Conservation (phyloP, 2,797 vertebrate species). For the Coracias cyanogaster region DNA sequence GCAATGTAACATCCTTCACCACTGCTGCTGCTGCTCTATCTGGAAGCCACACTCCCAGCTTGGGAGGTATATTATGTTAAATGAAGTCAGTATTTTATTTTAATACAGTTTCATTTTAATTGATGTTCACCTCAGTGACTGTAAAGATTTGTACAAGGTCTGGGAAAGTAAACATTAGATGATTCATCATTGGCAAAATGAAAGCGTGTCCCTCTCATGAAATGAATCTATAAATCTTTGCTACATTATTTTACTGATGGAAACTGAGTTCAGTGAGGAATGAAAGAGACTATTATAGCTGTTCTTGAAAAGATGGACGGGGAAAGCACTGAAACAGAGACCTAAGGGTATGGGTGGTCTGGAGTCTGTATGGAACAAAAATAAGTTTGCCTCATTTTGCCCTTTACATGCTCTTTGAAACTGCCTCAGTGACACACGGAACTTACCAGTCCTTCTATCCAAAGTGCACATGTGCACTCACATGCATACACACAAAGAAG, state of each 20-base stretch:
- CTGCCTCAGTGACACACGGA: neutral
- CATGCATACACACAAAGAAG: neutral
- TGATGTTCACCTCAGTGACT: conserved; percentile 41
- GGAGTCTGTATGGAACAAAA: neutral
- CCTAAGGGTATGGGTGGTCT: neutral
- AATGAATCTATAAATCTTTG: conserved; percentile 42
- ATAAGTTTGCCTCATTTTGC: neutral
- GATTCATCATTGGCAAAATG: conserved; percentile 53
- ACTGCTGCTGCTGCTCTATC: neutral
- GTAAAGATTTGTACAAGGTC: conserved; percentile 39
- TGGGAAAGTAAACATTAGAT: conserved; percentile 53
- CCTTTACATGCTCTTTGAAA: neutral
- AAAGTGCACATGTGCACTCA: fast-evolving
- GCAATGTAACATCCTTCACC: neutral
- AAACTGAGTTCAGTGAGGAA: conserved; percentile 18
- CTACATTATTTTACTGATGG: conserved; percentile 10
- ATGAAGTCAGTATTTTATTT: conserved; percentile 58
- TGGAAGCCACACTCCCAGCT: neutral
- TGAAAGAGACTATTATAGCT: conserved; percentile 11
- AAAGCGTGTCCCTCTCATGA: neutral
- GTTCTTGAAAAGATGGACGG: neutral
- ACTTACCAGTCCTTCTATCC: neutral
- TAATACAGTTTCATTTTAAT: conserved; percentile 54
- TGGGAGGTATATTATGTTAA: conserved; percentile 5
- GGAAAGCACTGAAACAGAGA: neutral